A percentile compares a stretch with the other conserved stretches of the same genome.
These are phyloP conservation scores for Strigamia transsilvanica DNA, from an alignment of 2,888 invertebrate genomes.

Conservation along the genomic window DNA sequence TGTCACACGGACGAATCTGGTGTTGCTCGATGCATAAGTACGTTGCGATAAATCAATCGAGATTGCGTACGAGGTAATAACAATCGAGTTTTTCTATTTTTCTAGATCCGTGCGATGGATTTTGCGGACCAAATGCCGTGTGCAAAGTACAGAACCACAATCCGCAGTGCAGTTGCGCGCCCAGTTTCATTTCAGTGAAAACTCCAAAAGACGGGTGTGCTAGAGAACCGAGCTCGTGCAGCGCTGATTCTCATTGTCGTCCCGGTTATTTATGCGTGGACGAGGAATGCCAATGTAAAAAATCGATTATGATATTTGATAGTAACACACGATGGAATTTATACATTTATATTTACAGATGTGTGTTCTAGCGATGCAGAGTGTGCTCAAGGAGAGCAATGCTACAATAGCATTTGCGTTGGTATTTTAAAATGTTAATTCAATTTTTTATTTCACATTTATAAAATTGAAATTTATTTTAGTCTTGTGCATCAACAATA, in stretches of 20 bases:
- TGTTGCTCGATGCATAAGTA: slow-evolving; percentile 71
- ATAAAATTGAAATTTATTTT: slow-evolving; percentile 61
- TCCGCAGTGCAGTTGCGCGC: slow-evolving; percentile 80
- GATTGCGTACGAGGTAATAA: background rate
- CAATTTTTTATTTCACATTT: too few relatives aligned
- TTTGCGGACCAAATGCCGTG: slow-evolving; percentile 82
- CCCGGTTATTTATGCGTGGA: slow-evolving; percentile 78
- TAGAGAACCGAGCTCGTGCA: slow-evolving; percentile 70
- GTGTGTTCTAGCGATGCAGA: slow-evolving; percentile 80
- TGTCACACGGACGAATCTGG: slow-evolving; percentile 68
- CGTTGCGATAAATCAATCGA: background rate
- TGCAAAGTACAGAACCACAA: slow-evolving; percentile 78
- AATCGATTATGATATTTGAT: background rate
- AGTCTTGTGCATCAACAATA: slow-evolving; percentile 80
- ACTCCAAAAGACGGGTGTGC: slow-evolving; percentile 61
- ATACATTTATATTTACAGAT: slow-evolving; percentile 63
- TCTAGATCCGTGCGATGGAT: slow-evolving; percentile 76
- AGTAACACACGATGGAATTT: background rate
- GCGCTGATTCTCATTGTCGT: slow-evolving; percentile 77
- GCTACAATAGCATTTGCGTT: slow-evolving; percentile 77
- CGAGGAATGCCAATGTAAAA: slow-evolving; percentile 77
- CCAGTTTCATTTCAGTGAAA: slow-evolving; percentile 76
- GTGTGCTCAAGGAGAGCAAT: slow-evolving; percentile 81
- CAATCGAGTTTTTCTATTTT: background rate
- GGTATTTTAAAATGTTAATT: slow-evolving; percentile 44